These are phyloP conservation scores for Ernsta delagoae DNA, from an alignment of 2,888 invertebrate genomes.

Conservation along the genomic window DNA sequence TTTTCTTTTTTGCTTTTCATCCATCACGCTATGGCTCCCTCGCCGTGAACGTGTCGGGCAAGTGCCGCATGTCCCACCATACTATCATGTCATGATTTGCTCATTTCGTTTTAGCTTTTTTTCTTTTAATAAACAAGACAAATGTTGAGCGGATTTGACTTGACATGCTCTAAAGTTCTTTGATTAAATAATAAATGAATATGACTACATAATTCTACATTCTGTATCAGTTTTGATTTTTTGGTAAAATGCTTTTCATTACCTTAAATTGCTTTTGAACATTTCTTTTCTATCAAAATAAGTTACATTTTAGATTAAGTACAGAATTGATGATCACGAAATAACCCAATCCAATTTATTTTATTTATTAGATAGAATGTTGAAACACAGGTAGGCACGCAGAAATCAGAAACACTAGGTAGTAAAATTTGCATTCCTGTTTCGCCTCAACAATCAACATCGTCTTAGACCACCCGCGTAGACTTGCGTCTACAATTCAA, in stretches of 20 bases:
- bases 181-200: too few species aligned
- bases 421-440: slow-evolving; percentile 78
- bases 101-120: too few species aligned
- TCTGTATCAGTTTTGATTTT: background rate
- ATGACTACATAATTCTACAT: too few species aligned
- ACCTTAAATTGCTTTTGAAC: background rate
- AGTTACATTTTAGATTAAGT: background rate
- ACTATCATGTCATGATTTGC: slow-evolving; percentile 40
- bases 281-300: too few species aligned
- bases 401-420: slow-evolving; percentile 32
- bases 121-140: too few species aligned
- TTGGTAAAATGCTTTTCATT: background rate
- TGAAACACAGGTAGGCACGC: slow-evolving; percentile 19
- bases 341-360: slow-evolving; percentile 6
- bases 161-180: too few species aligned
- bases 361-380: slow-evolving; percentile 9
- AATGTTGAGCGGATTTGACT: too few species aligned
- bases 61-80: slow-evolving; percentile 40
- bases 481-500: slow-evolving; percentile 61
- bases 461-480: slow-evolving; percentile 82
- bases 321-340: background rate
- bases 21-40: slow-evolving; percentile 57
- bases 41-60: slow-evolving; percentile 44
- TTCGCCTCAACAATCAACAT: slow-evolving; percentile 71
- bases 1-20: slow-evolving; percentile 59